Evolutionary conservation across 1,140 invertebrate genomes (phyloP).

Genomic region (Amyelois transitella): DNA sequence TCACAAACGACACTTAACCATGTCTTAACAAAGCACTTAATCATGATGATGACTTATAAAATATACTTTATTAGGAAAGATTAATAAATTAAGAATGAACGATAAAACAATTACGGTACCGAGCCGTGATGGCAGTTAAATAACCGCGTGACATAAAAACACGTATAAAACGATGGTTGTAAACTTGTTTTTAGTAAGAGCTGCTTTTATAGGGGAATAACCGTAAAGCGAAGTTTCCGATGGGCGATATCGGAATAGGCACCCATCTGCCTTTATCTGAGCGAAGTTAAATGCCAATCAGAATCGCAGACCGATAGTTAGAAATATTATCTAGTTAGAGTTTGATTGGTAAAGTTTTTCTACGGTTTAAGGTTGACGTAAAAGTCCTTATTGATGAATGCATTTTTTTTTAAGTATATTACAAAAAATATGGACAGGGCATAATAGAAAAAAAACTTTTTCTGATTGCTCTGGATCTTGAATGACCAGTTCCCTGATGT

Average conservation of each 20-base stretch:
- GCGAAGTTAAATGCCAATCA: conserved; percentile 26
- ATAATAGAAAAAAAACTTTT: too few species aligned
- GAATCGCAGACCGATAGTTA: background rate
- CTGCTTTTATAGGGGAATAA: conserved; percentile 64
- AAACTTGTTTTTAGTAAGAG: conserved; percentile 69
- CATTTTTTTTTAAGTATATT: too few species aligned
- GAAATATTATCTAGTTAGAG: background rate
- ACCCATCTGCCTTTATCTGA: conserved; percentile 48
- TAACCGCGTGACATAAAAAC: conserved; percentile 47
- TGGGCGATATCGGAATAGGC: conserved; percentile 38
- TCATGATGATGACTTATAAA: background rate
- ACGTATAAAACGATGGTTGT: conserved; percentile 55
- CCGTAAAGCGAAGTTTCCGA: conserved; percentile 62
- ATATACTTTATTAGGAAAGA: conserved; percentile 1
- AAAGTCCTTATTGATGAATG: too few species aligned
- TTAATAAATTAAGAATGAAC: conserved; percentile 20
- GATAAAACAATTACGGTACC: conserved; percentile 28
- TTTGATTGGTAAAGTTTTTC: background rate
- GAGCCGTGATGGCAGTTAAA: conserved; percentile 31
- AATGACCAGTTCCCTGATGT: too few species aligned
- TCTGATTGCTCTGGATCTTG: too few species aligned
- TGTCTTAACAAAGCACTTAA: background rate
- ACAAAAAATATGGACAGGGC: too few species aligned
- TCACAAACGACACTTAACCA: background rate
- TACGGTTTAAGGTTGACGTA: too few species aligned